Base-by-base conservation (phyloP, 64 coral and sea anemone genomes). In the Montipora cactus region DNA sequence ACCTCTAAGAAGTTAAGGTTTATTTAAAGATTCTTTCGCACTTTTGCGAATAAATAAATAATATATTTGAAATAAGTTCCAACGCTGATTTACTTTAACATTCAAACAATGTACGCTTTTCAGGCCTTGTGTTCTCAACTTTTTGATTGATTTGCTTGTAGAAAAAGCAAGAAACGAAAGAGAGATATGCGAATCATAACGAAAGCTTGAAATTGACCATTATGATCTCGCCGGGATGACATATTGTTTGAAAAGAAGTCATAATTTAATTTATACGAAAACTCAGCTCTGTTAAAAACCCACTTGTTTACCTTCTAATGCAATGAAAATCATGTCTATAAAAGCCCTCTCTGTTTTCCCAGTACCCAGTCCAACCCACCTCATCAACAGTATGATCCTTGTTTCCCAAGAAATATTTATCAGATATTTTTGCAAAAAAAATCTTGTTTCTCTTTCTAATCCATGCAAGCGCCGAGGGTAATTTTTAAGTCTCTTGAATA, bases 401-500 rank as follows among this genome's bases (percentile, higher is more conserved):
- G 82, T 50, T 86, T 51, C 10, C 45, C 19, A n/a, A 47, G 62
- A 72, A 86, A 72, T 71, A 86, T 71, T 86, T 72, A 86, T 86
- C 64, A 86, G 82, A 71, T 86, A 71, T 49, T 72, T 72, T 49
- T 20, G 37, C 59, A 50, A 15, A 67, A 66, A 84, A 86, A 71
- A 15, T 9, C 5, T 14, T 15, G 5, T 48, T 86, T 86, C 19
- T 19, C 71, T 57, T 86, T 48, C 46, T 25, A 49, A 86, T 70
- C 59, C 66, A 15, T 25, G 66, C 37, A 18, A 22, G 44, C 76
- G 59, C 64, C 82, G 45, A 70, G 46, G 44, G 64, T 72, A 86
- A 86, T 86, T 22, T 47, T 51, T 16, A 72, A 86, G 82, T 86
- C 82, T 72, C 37, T 25, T 86, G 82, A 45, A 86, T 86, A 71